Base-by-base conservation (phyloP, 1,140 invertebrate species). In the Ceratina calcarata region DNA sequence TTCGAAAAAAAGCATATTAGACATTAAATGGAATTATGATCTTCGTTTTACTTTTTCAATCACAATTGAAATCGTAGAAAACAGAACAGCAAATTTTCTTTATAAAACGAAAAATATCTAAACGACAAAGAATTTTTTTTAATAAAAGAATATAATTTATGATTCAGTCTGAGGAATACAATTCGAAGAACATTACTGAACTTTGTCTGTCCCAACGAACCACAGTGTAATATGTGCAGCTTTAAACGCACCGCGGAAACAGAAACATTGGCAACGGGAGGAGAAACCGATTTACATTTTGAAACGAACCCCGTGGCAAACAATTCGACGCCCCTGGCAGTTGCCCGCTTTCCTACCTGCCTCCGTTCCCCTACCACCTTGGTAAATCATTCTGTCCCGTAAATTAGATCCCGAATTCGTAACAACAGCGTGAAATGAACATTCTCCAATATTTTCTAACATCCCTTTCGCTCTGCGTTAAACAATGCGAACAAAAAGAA, bases 361-460 rank as follows among this genome's bases (percentile, higher is more conserved):
- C 60, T 32, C 20, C 24, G 15, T 51, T 58, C 67, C 27, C 20
- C 53, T 7, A 13, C 18, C 49, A 24, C 7, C 22, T 32, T 27
- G 55, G 57, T 75, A 83, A 83, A 84, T 83, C 77, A 71, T 49
- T 13, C 55, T 49, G n/a, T n/a, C 51, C 49, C 55, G 32, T 37
- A 84, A 82, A 84, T 82, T 73, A 69, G 70, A 65, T 82, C 20
- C 60, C 53, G 70, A 67, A 79, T 74, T 70, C 51, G 49, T 82
- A 74, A 74, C 37, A 45, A 45, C 20, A 32, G 24, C 49, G 45
- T 22, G 49, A 68, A 53, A 22, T n/a, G 68, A 82, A 27, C 16
- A 58, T 20, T 8, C n/a, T 32, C 6, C 0, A 18, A 37, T 68
- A 49, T 32, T 69, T 32, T 10, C 57, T 22, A 37, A 61, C 45